Evolutionary conservation across 2,888 invertebrate genomes (phyloP).

Genomic region (Atethmia centrago): DNA sequence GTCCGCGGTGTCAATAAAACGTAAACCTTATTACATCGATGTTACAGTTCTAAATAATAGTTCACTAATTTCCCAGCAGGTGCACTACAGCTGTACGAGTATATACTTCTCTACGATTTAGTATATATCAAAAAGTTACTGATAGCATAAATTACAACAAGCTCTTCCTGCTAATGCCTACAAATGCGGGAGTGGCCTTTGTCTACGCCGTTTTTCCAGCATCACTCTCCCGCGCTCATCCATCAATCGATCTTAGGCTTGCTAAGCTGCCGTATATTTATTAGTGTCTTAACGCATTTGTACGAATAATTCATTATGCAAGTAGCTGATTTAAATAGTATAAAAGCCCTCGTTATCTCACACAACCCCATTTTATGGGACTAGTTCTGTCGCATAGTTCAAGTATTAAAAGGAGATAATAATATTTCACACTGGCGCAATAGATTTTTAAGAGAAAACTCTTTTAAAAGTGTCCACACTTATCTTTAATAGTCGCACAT

Average conservation of each 20-base stretch:
- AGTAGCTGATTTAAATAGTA: constrained; percentile 17
- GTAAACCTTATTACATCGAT: no score
- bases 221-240: constrained; percentile 17
- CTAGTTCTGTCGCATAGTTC: constrained; percentile 34
- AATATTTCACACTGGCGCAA: constrained; percentile 44
- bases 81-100: no score
- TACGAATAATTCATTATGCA: constrained; percentile 28
- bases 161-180: constrained; percentile 1
- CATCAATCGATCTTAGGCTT: constrained; percentile 37
- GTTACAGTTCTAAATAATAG: no score
- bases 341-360: constrained; percentile 4
- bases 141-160: not conserved
- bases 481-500: constrained; percentile 28
- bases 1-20: no score
- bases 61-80: no score
- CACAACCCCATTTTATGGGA: constrained; percentile 6
- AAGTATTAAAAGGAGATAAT: constrained; percentile 29
- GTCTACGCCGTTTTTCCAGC: constrained; percentile 26
- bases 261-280: constrained; percentile 29
- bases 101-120: not conserved
- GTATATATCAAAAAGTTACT: not conserved
- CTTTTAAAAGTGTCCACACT: constrained; percentile 39
- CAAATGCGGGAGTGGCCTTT: constrained; percentile 16
- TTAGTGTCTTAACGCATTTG: constrained; percentile 8
- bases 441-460: constrained; percentile 49